Conservation (phyloP, 1,140 invertebrate species). For the Panonychus citri region DNA sequence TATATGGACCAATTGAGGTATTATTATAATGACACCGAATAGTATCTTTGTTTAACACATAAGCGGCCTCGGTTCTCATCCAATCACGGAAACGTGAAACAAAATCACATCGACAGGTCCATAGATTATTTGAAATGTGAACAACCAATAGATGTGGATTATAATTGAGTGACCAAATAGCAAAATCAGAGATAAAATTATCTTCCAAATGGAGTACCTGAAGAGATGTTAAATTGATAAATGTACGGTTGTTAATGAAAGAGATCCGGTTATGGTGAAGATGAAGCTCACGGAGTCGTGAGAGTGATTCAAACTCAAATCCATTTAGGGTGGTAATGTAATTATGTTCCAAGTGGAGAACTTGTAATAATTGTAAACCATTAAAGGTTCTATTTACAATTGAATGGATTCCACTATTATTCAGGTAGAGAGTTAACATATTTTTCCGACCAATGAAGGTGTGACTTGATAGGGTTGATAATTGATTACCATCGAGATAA, state of each 20-base stretch:
- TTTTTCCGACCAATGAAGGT: slow-evolving; percentile 73
- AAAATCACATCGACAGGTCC: slow-evolving; percentile 27
- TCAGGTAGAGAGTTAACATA: slow-evolving; percentile 57
- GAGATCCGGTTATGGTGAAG: slow-evolving; percentile 60
- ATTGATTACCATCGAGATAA: slow-evolving; percentile 71
- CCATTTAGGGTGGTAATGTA: slow-evolving; percentile 57
- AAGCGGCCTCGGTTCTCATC: slow-evolving; percentile 18
- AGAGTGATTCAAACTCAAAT: slow-evolving; percentile 38
- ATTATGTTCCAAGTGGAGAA: slow-evolving; percentile 51
- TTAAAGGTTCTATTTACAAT: slow-evolving; percentile 73
- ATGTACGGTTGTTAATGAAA: slow-evolving; percentile 52
- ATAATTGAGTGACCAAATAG: slow-evolving; percentile 22
- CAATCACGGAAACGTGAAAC: slow-evolving; percentile 20
- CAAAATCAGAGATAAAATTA: slow-evolving; percentile 40
- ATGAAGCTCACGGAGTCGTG: slow-evolving; percentile 49
- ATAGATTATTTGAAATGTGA: slow-evolving; percentile 22
- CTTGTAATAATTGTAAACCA: slow-evolving; percentile 45
- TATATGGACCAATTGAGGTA: not conserved
- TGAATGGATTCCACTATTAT: slow-evolving; percentile 57
- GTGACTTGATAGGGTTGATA: slow-evolving; percentile 59
- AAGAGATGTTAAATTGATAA: slow-evolving; percentile 45
- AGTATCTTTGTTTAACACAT: slow-evolving; percentile 16
- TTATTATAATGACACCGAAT: slow-evolving; percentile 15
- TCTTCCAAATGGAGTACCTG: slow-evolving; percentile 60
- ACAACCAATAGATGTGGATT: slow-evolving; percentile 22